phyloP scores from a whole-genome alignment of 2,888 invertebrate genomes.

The Ligdia adustata region DNA sequence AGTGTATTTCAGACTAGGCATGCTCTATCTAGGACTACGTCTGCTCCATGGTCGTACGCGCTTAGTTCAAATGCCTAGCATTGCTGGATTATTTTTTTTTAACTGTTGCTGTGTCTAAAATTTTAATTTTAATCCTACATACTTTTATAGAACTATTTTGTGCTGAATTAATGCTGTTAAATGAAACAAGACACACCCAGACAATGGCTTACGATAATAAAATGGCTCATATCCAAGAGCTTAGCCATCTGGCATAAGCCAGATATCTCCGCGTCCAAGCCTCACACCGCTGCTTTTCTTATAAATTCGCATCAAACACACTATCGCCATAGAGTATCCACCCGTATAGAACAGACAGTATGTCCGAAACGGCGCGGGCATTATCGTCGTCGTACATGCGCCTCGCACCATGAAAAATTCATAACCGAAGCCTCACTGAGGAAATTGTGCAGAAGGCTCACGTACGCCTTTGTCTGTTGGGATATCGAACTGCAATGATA shows the following conservation, averaged over 20 bases:
- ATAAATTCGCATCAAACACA: constrained; percentile 26
- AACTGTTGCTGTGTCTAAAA: too few relatives aligned
- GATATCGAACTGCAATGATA: constrained; percentile 21
- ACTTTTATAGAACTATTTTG: too few relatives aligned
- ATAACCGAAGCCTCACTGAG: constrained; percentile 60
- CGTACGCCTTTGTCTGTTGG: constrained; percentile 21
- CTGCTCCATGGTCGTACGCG: too few relatives aligned
- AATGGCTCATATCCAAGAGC: too few relatives aligned
- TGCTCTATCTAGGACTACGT: too few relatives aligned
- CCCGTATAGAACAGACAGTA: constrained; percentile 30
- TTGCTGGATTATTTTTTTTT: too few relatives aligned
- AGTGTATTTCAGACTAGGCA: too few relatives aligned
- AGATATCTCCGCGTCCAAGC: constrained; percentile 1
- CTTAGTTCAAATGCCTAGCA: too few relatives aligned
- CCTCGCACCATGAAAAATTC: constrained; percentile 71
- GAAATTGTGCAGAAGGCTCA: constrained; percentile 30
- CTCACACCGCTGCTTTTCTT: constrained; percentile 2
- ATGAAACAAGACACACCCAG: too few relatives aligned
- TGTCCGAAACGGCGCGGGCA: constrained; percentile 60
- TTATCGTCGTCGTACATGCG: constrained; percentile 61
- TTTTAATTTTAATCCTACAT: too few relatives aligned
- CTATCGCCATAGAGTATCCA: constrained; percentile 23
- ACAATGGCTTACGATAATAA: too few relatives aligned
- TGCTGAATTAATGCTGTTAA: too few relatives aligned
- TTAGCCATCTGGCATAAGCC: not conserved